Conservation (phyloP, 2,888 invertebrate species). For the Chelonus formosanus region DNA sequence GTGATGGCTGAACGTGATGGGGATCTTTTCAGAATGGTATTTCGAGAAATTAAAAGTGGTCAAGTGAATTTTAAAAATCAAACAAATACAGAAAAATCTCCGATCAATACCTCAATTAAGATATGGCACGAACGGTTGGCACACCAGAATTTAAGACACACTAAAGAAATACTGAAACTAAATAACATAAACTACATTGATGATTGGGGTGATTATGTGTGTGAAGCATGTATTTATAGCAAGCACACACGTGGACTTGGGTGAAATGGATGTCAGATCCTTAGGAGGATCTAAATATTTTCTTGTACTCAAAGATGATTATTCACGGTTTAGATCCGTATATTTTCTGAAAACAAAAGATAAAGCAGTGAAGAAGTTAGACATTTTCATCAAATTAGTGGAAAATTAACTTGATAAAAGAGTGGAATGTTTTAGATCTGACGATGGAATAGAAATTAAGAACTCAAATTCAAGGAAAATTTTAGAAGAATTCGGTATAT, state of each 20-base stretch:
- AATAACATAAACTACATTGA: constrained; percentile 43
- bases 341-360: constrained; percentile 49
- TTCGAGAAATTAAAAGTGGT: too few species aligned
- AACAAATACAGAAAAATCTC: constrained; percentile 28
- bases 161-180: constrained; percentile 38
- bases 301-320: constrained; percentile 47
- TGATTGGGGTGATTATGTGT: constrained; percentile 46
- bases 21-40: too few species aligned
- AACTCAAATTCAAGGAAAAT: constrained; percentile 43
- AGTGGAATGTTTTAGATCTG: constrained; percentile 45
- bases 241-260: constrained; percentile 50
- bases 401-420: constrained; percentile 50
- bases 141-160: constrained; percentile 46
- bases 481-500: constrained; percentile 46
- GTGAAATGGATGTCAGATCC: constrained; percentile 46
- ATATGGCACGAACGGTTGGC: constrained; percentile 48
- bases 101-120: constrained; percentile 42
- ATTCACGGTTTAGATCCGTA: constrained; percentile 44
- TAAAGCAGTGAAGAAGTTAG: constrained; percentile 43
- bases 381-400: constrained; percentile 44
- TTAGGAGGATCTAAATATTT: constrained; percentile 50
- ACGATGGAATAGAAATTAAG: constrained; percentile 50
- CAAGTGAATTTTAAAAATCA: too few species aligned
- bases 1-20: too few species aligned
- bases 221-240: constrained; percentile 44